A percentile compares a stretch with the other conserved stretches of the same genome.
Conservation (phyloP, 2,888 invertebrate genomes). For the Formica aserva region DNA sequence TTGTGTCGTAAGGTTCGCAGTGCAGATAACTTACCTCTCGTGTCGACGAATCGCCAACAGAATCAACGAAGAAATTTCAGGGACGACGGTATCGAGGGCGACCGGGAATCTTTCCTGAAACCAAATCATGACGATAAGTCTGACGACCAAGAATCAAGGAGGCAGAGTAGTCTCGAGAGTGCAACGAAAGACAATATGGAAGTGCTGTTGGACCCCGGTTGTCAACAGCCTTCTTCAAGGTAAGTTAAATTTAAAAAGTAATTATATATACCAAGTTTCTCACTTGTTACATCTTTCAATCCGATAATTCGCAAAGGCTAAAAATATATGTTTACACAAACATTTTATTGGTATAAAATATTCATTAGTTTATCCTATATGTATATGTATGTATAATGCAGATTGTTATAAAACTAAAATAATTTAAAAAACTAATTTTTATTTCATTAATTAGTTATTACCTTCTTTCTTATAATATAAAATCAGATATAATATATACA, state of each 20-base stretch:
- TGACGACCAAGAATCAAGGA: slow-evolving; percentile 76
- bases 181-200: slow-evolving; percentile 78
- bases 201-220: slow-evolving; percentile 70
- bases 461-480: no score
- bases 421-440: neutral
- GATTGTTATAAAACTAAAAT: neutral
- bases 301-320: neutral
- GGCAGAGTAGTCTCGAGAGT: slow-evolving; percentile 81
- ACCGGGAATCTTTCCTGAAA: slow-evolving; percentile 80
- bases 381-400: neutral
- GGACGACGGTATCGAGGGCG: slow-evolving; percentile 79
- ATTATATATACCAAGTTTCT: neutral
- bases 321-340: neutral
- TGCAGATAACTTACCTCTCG: slow-evolving; percentile 89
- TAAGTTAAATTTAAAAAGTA: slow-evolving; percentile 58
- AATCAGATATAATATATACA: neutral
- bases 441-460: neutral
- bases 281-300: neutral
- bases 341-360: neutral
- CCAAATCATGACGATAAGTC: slow-evolving; percentile 80
- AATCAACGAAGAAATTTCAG: slow-evolving; percentile 73
- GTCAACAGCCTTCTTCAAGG: slow-evolving; percentile 78
- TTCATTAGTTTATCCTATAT: neutral
- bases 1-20: slow-evolving; percentile 93
- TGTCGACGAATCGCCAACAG: slow-evolving; percentile 81